A percentile compares a stretch with the other conserved stretches of the same genome.
phyloP scores from a whole-genome alignment of 2,113 vertebrate species.

The Astatoreochromis straeleni region DNA sequence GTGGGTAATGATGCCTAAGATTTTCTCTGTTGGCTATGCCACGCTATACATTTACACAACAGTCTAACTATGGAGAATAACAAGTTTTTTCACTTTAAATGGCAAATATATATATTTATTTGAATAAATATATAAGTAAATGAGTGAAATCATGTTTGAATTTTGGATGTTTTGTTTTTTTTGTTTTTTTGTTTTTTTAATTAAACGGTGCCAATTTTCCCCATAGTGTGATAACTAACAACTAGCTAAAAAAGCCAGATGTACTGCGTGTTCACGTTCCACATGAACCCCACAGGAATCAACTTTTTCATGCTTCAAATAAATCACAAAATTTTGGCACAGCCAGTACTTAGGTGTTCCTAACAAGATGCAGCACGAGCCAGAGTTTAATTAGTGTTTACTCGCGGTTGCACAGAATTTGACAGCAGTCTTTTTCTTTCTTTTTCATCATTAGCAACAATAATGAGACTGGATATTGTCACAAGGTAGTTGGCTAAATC shows the following conservation, averaged over 20 bases:
- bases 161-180: neutral
- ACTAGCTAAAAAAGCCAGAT: neutral
- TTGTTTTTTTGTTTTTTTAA: neutral
- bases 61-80: neutral
- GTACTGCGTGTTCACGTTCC: neutral
- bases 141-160: neutral
- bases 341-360: neutral
- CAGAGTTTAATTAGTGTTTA: neutral
- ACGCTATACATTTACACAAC: neutral
- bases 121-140: neutral
- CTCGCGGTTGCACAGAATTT: neutral
- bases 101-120: neutral
- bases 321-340: neutral
- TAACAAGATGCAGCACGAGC: neutral
- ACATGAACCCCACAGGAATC: neutral
- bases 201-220: neutral
- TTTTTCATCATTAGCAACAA: neutral
- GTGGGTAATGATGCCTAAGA: conserved; percentile 30
- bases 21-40: conserved; percentile 24
- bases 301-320: neutral
- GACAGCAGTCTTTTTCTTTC: neutral
- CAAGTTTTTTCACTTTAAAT: neutral
- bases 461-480: neutral
- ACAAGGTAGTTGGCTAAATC: neutral
- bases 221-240: neutral